Base-by-base conservation (phyloP, 2,113 vertebrate species). In the Channa maculata region DNA sequence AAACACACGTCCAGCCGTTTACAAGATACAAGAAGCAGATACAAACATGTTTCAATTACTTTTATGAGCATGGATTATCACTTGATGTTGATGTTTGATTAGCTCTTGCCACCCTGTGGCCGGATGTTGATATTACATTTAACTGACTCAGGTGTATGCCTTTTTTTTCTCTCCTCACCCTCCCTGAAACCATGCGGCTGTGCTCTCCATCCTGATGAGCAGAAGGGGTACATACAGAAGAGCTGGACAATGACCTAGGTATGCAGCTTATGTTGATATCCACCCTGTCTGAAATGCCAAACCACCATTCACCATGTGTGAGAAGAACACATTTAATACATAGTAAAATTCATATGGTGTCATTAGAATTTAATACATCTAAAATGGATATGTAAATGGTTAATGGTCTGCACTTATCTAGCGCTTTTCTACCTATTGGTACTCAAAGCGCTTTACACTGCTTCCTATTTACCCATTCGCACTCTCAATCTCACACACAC, bases 181-280 rank as follows among this genome's bases (percentile, higher is more conserved):
- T 90, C 94, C 93, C 88, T 37, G 10, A 92, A 92, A 93, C 92
- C 64, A 91, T 93, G 94, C 41, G 73, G 88, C 92, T 92, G 92
- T 91, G 88, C 87, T 90, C 92, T 92, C 93, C 84, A 84, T 94
- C 92, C 91, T 77, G 87, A 95, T 91, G 96, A 97, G 96, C 93
- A 99, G 98, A 99, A 97, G 98, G 98, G 93, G 97, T 99, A 82
- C 98, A 99, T 84, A 99, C 98, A 90, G 98, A 99, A 90, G 98
- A 99, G 94, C 95, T 97, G 96, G 97, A 99, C 96, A 98, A 96
- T 95, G 98, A 99, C 93, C 92, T 97, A 94, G 98, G 98, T 99
- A 97, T 93, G 95, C 89, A 59, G 36, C 68, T 82, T 58, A 49
- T 72, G 51, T 57, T 9, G 39, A 48, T 45, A 34, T 52, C 51